phyloP scores from a whole-genome alignment of 1,140 invertebrate genomes.

The Dinoponera quadriceps region DNA sequence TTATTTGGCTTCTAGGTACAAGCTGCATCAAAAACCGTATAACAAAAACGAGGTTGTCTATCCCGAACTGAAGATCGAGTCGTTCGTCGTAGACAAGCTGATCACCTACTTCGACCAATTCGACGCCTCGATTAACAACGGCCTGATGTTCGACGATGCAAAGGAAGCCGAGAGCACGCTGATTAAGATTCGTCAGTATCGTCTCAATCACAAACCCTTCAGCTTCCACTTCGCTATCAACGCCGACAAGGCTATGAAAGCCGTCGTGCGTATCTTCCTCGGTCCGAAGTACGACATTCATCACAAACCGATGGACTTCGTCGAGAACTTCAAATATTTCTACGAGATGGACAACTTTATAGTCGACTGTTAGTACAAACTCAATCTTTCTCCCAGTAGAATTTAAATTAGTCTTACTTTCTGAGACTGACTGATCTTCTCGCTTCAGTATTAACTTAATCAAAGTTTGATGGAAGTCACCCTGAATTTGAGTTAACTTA shows the following conservation, averaged over 20 bases:
- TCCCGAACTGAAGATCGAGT: conserved; percentile 88
- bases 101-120: conserved; percentile 91
- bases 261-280: conserved; percentile 88
- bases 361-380: conserved; percentile 76
- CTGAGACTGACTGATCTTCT: conserved; percentile 38
- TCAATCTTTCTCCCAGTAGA: background rate
- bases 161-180: conserved; percentile 72
- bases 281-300: conserved; percentile 89
- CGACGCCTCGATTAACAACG: conserved; percentile 89
- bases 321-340: conserved; percentile 87
- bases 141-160: conserved; percentile 82
- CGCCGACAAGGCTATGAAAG: conserved; percentile 86
- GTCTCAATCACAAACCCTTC: conserved; percentile 89
- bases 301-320: conserved; percentile 83
- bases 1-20: conserved; percentile 72
- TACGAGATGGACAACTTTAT: conserved; percentile 87
- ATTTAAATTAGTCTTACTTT: background rate
- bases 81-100: conserved; percentile 88
- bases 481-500: background rate
- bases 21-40: conserved; percentile 86
- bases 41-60: conserved; percentile 87
- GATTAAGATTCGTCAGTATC: conserved; percentile 78
- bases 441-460: too few species aligned
- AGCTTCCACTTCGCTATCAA: conserved; percentile 87
- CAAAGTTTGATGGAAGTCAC: too few species aligned